Evolutionary conservation across 2,888 invertebrate species (phyloP).

Genomic region (Pristionchus exspectatus): DNA sequence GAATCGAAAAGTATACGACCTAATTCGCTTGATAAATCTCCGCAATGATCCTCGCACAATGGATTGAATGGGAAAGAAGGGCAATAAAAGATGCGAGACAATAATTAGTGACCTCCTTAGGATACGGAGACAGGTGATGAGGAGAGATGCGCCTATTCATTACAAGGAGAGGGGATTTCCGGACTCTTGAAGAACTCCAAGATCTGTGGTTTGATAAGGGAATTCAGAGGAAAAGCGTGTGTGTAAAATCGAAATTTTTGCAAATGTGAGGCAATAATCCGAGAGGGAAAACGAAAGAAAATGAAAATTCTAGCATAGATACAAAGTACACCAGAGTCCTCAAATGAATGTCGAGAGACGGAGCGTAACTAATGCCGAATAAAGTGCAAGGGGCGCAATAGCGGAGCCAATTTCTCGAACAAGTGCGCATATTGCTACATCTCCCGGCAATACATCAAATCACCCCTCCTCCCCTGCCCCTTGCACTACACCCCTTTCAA

Average conservation of each 20-base stretch:
- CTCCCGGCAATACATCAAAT: conserved; percentile 32
- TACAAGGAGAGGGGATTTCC: not conserved
- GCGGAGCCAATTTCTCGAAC: not conserved
- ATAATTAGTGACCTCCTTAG: conserved; percentile 51
- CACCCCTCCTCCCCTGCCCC: not conserved
- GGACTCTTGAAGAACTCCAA: no score
- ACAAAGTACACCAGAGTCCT: no score
- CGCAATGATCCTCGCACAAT: not conserved
- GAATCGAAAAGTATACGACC: not conserved
- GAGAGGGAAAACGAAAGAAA: no score
- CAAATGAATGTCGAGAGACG: no score
- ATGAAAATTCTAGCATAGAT: no score
- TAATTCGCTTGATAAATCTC: not conserved
- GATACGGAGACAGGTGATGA: not conserved
- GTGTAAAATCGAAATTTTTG: no score
- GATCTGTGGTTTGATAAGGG: no score
- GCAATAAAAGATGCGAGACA: not conserved
- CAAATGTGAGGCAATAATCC: no score
- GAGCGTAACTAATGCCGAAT: no score
- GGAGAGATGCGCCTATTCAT: conserved; percentile 11
- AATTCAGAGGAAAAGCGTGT: no score
- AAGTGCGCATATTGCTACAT: conserved; percentile 30
- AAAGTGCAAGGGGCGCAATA: no score
- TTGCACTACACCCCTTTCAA: conserved; percentile 29
- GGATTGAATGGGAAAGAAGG: not conserved